Conservation (phyloP, 2,113 vertebrate genomes). For the Terrapene triunguis region DNA sequence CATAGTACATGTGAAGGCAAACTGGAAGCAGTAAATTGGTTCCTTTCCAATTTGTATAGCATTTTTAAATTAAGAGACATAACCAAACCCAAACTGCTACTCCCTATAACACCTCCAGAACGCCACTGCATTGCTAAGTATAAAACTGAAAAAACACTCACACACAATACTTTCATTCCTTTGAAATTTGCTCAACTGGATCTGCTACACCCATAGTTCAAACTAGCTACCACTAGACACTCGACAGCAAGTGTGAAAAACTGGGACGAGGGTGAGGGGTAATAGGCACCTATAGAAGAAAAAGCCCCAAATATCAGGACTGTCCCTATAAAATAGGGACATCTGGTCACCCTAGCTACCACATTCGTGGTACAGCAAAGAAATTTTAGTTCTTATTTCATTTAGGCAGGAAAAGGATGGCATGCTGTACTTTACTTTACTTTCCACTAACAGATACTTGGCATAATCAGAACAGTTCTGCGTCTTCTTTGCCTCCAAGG, state of each 20-base stretch:
- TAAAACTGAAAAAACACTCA: background rate
- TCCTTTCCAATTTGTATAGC: background rate
- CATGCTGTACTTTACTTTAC: conserved; percentile 46
- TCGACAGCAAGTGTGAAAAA: too few relatives aligned
- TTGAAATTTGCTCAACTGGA: background rate
- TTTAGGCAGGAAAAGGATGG: background rate
- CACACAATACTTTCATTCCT: background rate
- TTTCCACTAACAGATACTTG: background rate
- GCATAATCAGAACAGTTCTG: conserved; percentile 36
- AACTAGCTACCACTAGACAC: background rate
- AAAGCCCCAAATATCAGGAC: too few relatives aligned
- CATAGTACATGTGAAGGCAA: background rate
- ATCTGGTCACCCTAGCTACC: background rate
- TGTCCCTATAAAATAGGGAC: too few relatives aligned
- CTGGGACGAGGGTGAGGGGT: too few relatives aligned
- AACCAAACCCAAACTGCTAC: background rate
- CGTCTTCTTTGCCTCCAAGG: conserved; percentile 48
- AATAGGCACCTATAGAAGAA: too few relatives aligned
- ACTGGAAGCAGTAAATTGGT: background rate
- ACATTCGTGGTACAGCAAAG: background rate
- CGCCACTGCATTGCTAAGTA: background rate
- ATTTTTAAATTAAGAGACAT: background rate
- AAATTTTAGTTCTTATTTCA: conserved; percentile 21
- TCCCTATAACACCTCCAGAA: background rate
- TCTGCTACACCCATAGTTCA: background rate